A percentile compares a stretch with the other conserved stretches of the same genome.
Evolutionary conservation across 2,113 vertebrate genomes (phyloP).

Genomic region (Chionis minor): DNA sequence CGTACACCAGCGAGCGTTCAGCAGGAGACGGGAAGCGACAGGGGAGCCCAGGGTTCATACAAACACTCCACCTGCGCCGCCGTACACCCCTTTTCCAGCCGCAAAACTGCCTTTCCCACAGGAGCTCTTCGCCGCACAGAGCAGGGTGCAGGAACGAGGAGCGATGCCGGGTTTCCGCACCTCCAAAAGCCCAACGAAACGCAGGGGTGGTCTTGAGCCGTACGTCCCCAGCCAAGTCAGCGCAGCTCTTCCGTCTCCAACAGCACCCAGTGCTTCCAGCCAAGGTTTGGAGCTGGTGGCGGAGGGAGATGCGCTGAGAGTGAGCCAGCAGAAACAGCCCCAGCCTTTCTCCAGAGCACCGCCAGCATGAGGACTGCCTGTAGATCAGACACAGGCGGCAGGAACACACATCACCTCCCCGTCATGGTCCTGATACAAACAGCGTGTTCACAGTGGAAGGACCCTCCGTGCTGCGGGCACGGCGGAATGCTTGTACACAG

Average conservation of each 20-base stretch:
- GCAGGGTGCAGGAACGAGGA: background rate
- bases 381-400: background rate
- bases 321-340: background rate
- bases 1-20: background rate
- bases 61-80: background rate
- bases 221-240: background rate
- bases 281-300: background rate
- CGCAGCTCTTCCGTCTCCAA: background rate
- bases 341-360: background rate
- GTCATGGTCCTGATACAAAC: background rate
- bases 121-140: background rate
- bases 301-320: background rate
- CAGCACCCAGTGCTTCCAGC: background rate
- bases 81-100: background rate
- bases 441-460: background rate
- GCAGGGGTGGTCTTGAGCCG: background rate
- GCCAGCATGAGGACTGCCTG: background rate
- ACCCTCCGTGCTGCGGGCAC: background rate
- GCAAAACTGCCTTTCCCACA: background rate
- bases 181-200: background rate
- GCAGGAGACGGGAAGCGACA: background rate
- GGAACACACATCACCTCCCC: background rate
- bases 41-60: background rate
- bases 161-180: background rate
- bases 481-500: background rate